Conservation (phyloP, 2,888 invertebrate genomes). For the Tanypteryx hageni region DNA sequence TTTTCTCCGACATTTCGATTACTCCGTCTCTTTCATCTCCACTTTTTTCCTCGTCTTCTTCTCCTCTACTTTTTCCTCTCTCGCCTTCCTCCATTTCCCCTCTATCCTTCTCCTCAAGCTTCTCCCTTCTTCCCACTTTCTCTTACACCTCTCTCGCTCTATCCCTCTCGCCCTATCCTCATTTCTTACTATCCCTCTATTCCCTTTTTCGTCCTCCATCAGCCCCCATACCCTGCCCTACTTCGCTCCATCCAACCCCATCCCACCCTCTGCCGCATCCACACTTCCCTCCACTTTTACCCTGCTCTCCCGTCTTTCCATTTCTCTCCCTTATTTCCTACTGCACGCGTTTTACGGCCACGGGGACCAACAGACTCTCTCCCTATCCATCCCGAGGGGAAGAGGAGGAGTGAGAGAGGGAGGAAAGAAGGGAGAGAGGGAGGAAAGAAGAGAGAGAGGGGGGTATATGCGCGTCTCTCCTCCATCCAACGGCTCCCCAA, state of each 20-base stretch:
- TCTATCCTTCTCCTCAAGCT: neutral
- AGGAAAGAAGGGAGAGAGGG: neutral
- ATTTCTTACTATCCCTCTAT: neutral
- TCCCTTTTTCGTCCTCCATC: neutral
- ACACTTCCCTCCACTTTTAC: too few species aligned
- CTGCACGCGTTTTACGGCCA: conserved; percentile 30
- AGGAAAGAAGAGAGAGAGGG: neutral
- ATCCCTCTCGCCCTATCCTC: neutral
- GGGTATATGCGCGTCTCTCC: neutral
- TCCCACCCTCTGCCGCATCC: neutral
- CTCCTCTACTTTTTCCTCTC: neutral
- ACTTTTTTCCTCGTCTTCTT: neutral
- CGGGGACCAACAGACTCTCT: conserved; percentile 20
- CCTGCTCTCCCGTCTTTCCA: too few species aligned
- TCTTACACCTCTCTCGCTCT: too few species aligned
- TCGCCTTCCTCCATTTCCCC: neutral
- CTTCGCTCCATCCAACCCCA: neutral
- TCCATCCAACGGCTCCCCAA: conserved; percentile 50
- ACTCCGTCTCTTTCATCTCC: neutral
- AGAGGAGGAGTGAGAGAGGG: neutral
- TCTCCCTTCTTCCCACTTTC: too few species aligned
- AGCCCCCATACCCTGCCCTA: neutral
- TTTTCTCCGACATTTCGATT: neutral
- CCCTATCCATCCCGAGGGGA: conserved; percentile 19
- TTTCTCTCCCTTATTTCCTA: neutral